These are phyloP conservation scores for Gila orcuttii DNA, from an alignment of 2,113 vertebrate genomes.

Conservation along the genomic window DNA sequence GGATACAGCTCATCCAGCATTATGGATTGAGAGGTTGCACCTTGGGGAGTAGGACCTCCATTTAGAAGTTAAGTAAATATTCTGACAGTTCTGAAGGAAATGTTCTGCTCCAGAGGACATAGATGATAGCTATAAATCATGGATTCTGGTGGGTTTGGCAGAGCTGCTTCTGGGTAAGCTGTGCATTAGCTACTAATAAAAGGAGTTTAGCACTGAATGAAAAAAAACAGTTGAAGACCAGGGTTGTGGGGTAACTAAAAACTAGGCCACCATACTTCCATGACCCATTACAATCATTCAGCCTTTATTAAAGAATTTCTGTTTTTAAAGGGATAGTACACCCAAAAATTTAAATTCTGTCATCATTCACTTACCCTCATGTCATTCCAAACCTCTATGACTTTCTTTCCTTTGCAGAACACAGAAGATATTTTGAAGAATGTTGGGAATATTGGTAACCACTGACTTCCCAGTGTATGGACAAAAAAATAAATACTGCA, in stretches of 20 bases:
- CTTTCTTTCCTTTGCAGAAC: neutral
- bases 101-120: neutral
- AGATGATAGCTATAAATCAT: slow-evolving; percentile 12
- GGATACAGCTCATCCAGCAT: neutral
- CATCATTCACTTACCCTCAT: neutral
- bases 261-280: neutral
- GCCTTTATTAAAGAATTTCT: neutral
- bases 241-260: neutral
- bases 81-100: slow-evolving; percentile 18
- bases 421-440: too few relatives aligned
- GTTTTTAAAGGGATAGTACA: neutral
- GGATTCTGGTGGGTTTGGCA: neutral
- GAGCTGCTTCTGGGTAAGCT: slow-evolving; percentile 3
- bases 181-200: slow-evolving; percentile 9
- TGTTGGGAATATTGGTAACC: too few relatives aligned
- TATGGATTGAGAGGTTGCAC: neutral
- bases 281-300: neutral
- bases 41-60: neutral
- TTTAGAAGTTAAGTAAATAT: slow-evolving; percentile 9
- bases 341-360: neutral
- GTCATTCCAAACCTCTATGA: neutral
- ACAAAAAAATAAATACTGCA: neutral
- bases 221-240: neutral
- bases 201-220: neutral
- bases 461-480: neutral